Evolutionary conservation across 2,113 vertebrate species (phyloP).

Genomic region (Callocephalon fimbriatum): DNA sequence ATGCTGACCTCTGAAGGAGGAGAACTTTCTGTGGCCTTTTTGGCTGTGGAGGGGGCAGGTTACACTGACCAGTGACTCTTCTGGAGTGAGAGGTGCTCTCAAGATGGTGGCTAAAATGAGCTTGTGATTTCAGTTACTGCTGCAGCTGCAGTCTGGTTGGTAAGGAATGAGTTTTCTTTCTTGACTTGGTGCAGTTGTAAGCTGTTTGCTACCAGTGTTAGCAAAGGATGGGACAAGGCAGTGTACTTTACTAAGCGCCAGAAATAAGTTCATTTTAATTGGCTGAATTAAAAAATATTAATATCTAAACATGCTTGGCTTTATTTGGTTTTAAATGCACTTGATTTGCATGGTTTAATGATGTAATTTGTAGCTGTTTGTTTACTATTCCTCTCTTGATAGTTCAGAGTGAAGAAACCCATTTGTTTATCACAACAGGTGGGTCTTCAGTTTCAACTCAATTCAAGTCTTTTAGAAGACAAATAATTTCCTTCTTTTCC

Average conservation of each 20-base stretch:
- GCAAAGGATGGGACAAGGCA: background rate
- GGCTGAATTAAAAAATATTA: background rate
- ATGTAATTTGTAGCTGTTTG: background rate
- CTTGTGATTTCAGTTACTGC: background rate
- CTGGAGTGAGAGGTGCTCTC: background rate
- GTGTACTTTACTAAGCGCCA: background rate
- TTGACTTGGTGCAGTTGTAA: background rate
- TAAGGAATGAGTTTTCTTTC: background rate
- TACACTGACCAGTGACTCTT: background rate
- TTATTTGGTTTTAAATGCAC: background rate
- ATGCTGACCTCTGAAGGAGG: background rate
- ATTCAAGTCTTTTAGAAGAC: background rate
- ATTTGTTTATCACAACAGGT: background rate
- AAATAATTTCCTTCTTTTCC: slow-evolving; percentile 9
- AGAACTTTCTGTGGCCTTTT: background rate
- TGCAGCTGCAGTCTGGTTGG: background rate
- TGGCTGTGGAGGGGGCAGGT: background rate
- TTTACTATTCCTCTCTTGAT: background rate
- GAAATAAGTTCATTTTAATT: background rate
- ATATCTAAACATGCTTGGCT: background rate
- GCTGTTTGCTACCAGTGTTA: background rate
- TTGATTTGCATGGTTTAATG: background rate
- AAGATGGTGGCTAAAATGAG: background rate
- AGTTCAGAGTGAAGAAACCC: background rate
- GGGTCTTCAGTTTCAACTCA: background rate